Conservation (phyloP, 2,888 invertebrate genomes). For the Hirtodrosophila histrioides region DNA sequence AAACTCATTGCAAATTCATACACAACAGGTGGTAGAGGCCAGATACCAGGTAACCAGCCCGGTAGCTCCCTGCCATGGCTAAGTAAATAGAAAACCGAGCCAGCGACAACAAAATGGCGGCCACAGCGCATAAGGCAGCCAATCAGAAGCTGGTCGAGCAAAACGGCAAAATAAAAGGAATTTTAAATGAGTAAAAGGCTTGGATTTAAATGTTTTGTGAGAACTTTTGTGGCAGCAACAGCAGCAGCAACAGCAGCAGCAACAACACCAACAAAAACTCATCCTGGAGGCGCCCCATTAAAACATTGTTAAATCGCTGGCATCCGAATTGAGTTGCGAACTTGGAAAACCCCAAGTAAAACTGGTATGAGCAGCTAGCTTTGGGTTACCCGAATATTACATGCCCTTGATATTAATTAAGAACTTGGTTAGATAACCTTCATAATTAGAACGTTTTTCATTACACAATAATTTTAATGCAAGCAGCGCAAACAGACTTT, state of each 20-base stretch:
- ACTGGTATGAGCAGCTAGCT: too few species aligned
- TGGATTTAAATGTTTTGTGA: conserved; percentile 39
- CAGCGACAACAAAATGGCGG: conserved; percentile 27
- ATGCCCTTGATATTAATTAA: too few species aligned
- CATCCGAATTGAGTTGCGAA: conserved; percentile 34
- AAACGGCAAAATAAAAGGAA: conserved; percentile 37
- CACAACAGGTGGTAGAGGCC: conserved; percentile 46
- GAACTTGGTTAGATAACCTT: too few species aligned
- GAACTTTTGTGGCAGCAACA: conserved; percentile 8
- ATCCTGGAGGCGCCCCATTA: conserved; percentile 18
- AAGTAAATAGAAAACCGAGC: not conserved
- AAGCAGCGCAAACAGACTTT: too few species aligned
- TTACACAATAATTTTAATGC: too few species aligned
- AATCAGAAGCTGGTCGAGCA: conserved; percentile 13
- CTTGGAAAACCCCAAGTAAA: not conserved
- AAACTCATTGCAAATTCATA: conserved; percentile 72
- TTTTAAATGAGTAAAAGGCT: conserved; percentile 41
- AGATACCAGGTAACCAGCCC: conserved; percentile 3
- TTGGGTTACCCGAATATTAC: too few species aligned
- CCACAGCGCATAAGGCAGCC: conserved; percentile 5
- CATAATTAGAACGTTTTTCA: too few species aligned
- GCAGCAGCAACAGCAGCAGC: conserved; percentile 3
- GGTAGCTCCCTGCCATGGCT: not conserved
- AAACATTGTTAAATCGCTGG: conserved; percentile 42
- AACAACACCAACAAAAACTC: conserved; percentile 2